Conservation (phyloP, 2,113 vertebrate genomes). For the Guaruba guarouba region DNA sequence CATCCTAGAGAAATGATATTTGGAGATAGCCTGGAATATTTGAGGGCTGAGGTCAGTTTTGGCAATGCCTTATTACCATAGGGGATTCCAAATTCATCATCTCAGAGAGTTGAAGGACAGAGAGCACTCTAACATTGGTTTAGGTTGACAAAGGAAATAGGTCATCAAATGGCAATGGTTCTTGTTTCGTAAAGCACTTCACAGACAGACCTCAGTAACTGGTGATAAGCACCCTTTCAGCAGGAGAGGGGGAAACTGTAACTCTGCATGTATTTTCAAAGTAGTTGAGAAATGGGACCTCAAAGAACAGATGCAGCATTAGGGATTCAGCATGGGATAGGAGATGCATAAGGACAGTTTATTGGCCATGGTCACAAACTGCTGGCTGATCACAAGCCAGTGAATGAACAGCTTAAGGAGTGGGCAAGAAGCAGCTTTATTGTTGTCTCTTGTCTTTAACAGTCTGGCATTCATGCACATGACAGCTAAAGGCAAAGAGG, state of each 20-base stretch:
- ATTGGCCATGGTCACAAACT: neutral
- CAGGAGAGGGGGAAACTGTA: neutral
- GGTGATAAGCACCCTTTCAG: neutral
- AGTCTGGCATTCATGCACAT: rapidly evolving
- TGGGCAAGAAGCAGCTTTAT: neutral
- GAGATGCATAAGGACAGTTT: rapidly evolving
- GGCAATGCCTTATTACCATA: rapidly evolving
- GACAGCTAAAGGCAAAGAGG: neutral
- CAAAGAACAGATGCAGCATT: neutral
- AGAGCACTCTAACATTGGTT: neutral
- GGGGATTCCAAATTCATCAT: neutral
- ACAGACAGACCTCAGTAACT: rapidly evolving
- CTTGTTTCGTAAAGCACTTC: neutral
- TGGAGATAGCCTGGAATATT: neutral
- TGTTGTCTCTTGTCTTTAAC: neutral
- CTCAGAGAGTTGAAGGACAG: neutral
- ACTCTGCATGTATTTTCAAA: neutral
- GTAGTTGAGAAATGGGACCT: neutral
- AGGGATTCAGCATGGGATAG: rapidly evolving
- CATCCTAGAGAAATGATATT: neutral
- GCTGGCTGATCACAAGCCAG: neutral
- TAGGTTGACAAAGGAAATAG: neutral
- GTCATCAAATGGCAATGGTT: neutral
- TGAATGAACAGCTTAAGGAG: neutral
- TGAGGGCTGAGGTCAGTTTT: neutral